Percentiles rank a stretch among this genome's conserved stretches.
Conservation (phyloP, 2,113 vertebrate genomes). For the Clarias batrachus region DNA sequence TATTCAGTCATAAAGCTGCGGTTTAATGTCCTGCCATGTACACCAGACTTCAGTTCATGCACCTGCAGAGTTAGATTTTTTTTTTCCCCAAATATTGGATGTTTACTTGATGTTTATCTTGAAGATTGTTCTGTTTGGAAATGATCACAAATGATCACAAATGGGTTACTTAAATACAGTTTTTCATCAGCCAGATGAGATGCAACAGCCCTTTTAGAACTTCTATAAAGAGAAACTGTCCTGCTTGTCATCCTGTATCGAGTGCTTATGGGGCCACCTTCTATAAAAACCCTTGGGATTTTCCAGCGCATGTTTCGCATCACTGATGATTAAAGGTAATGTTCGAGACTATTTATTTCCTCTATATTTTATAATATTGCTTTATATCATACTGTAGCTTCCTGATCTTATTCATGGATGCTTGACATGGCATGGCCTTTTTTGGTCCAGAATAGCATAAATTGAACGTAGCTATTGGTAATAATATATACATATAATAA, state of each 20-base stretch:
- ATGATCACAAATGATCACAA: background rate
- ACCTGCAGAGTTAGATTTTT: constrained; percentile 1
- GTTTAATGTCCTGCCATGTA: background rate
- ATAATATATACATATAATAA: no score
- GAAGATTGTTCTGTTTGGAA: background rate
- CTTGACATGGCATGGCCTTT: no score
- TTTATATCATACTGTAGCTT: background rate
- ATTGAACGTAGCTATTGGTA: no score
- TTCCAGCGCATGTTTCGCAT: constrained; percentile 41
- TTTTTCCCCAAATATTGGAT: constrained; percentile 6
- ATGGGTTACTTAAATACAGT: background rate
- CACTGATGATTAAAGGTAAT: constrained; percentile 44
- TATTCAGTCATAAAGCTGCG: constrained; percentile 7
- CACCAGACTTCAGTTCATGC: background rate
- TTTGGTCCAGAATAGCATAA: no score
- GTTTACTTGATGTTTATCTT: background rate
- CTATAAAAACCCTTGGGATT: background rate
- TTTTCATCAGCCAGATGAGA: background rate
- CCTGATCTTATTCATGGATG: background rate
- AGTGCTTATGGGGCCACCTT: background rate
- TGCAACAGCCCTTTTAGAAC: background rate
- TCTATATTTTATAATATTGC: background rate
- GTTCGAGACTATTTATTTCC: background rate
- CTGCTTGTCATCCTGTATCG: background rate
- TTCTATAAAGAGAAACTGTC: background rate